These are phyloP conservation scores for Bombus impatiens DNA, from an alignment of 1,140 invertebrate genomes.

Conservation along the genomic window DNA sequence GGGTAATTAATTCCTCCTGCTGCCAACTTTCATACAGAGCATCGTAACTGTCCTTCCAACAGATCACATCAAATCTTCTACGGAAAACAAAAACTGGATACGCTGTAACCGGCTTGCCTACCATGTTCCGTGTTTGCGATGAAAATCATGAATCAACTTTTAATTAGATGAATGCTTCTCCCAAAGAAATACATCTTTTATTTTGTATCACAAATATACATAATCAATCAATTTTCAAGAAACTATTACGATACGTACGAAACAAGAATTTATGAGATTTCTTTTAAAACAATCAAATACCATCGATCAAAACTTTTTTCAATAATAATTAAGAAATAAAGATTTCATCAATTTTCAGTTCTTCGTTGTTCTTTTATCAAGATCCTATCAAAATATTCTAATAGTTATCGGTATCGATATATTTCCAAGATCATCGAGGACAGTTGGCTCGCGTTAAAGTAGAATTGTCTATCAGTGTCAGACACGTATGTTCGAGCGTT, in stretches of 20 bases:
- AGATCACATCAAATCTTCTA: constrained; percentile 11
- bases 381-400: too few species aligned
- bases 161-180: constrained; percentile 1
- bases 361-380: background rate
- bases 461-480: background rate
- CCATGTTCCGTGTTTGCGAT: background rate
- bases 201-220: background rate
- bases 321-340: background rate
- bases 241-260: background rate
- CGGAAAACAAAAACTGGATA: background rate
- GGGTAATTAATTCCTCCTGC: constrained; percentile 74
- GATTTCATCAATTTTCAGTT: background rate
- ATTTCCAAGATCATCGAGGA: background rate
- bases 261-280: background rate
- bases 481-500: background rate
- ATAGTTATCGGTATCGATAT: background rate
- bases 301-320: background rate
- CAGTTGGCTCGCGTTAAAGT: background rate
- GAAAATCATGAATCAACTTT: constrained; percentile 3
- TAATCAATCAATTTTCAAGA: background rate
- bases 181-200: background rate
- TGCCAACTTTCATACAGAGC: constrained; percentile 45
- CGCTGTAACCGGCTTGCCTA: background rate
- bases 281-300: too few species aligned
- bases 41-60: constrained; percentile 23